These are phyloP conservation scores for Melanotaenia pygmaea DNA, from an alignment of 2,797 vertebrate species.

Conservation along the genomic window DNA sequence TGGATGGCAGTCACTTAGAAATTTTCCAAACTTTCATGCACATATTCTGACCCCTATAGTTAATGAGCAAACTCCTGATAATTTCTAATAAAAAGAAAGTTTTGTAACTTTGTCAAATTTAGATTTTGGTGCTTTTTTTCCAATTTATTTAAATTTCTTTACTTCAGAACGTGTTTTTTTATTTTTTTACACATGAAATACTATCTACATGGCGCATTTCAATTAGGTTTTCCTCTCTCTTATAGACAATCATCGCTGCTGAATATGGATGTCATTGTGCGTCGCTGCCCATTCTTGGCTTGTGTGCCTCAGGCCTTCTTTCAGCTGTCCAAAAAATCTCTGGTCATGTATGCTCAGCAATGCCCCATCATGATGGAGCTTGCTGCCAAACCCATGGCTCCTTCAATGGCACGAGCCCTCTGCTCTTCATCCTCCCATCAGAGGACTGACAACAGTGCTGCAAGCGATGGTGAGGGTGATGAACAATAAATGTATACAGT, in stretches of 20 bases:
- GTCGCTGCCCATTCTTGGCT: constrained; percentile 94
- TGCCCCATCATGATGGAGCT: constrained; percentile 97
- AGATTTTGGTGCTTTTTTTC: neutral
- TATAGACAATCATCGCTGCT: constrained; percentile 48
- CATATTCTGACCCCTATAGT: neutral
- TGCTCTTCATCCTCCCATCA: constrained; percentile 87
- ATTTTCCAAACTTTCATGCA: neutral
- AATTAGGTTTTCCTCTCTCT: neutral
- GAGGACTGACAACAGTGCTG: constrained; percentile 78
- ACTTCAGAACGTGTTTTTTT: no score
- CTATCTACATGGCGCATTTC: neutral
- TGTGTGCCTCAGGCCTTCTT: constrained; percentile 92
- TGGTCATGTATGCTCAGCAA: constrained; percentile 91
- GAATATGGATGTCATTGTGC: constrained; percentile 91
- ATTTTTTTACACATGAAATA: no score
- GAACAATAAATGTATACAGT: neutral
- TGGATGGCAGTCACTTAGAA: neutral
- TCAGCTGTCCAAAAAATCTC: constrained; percentile 91
- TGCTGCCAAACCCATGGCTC: constrained; percentile 83
- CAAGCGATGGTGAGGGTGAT: constrained; percentile 80
- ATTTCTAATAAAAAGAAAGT: no score
- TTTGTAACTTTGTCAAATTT: neutral
- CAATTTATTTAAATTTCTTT: neutral
- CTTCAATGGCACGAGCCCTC: constrained; percentile 81
- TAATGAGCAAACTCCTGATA: no score